These are phyloP conservation scores for Epistrophella euchroma DNA, from an alignment of 2,888 invertebrate genomes.

Conservation along the genomic window DNA sequence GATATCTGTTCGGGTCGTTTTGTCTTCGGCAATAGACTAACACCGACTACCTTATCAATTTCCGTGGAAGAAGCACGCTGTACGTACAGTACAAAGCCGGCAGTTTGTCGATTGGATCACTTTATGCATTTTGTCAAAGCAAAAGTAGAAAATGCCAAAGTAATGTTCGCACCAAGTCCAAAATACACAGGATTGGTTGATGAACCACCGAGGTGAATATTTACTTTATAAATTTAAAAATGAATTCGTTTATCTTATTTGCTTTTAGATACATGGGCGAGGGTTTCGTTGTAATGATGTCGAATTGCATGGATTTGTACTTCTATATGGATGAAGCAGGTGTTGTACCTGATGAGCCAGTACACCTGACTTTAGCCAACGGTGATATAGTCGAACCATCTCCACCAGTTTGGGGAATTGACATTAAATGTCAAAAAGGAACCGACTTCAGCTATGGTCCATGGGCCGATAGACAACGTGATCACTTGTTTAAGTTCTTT, in stretches of 20 bases:
- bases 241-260: background rate
- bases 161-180: slow-evolving; percentile 97
- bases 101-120: slow-evolving; percentile 95
- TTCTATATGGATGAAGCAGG: slow-evolving; percentile 98
- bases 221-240: background rate
- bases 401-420: slow-evolving; percentile 97
- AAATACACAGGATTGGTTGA: slow-evolving; percentile 97
- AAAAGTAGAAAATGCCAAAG: slow-evolving; percentile 97
- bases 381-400: slow-evolving; percentile 97
- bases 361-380: slow-evolving; percentile 94
- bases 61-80: slow-evolving; percentile 97
- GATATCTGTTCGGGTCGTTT: slow-evolving; percentile 96
- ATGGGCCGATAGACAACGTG: slow-evolving; percentile 99
- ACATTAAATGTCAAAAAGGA: slow-evolving; percentile 97
- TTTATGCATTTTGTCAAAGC: slow-evolving; percentile 98
- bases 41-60: slow-evolving; percentile 96
- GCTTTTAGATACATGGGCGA: slow-evolving; percentile 94
- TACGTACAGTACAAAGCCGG: slow-evolving; percentile 97
- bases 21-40: slow-evolving; percentile 96
- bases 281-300: slow-evolving; percentile 98
- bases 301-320: slow-evolving; percentile 96
- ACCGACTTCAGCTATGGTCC: slow-evolving; percentile 98
- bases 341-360: slow-evolving; percentile 95
- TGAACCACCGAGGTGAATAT: slow-evolving; percentile 91
- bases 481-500: slow-evolving; percentile 97